Evolutionary conservation across 1,140 invertebrate species (phyloP).

Genomic region (Samia ricini): DNA sequence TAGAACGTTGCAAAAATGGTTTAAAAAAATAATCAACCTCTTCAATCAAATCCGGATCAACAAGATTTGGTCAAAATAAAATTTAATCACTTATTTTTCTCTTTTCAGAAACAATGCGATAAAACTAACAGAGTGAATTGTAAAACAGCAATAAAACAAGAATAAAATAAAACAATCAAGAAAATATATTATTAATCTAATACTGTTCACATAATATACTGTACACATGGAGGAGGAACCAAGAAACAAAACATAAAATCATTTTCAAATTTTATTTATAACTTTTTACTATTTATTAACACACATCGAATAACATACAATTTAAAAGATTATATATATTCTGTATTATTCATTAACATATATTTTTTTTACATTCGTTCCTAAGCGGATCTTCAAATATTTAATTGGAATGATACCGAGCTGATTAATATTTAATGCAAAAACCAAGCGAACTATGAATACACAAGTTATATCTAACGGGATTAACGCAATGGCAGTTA

Average conservation of each 20-base stretch:
- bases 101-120: constrained; percentile 37
- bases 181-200: constrained; percentile 71
- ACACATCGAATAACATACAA: constrained; percentile 73
- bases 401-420: constrained; percentile 70
- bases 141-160: constrained; percentile 47
- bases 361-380: constrained; percentile 29
- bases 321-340: constrained; percentile 46
- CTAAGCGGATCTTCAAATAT: constrained; percentile 52
- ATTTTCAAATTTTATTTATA: constrained; percentile 62
- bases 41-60: too few species aligned
- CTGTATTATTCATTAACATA: constrained; percentile 29
- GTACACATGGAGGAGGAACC: constrained; percentile 28
- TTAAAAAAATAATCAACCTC: too few species aligned
- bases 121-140: constrained; percentile 23
- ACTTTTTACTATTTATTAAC: constrained; percentile 69
- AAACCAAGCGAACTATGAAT: not conserved
- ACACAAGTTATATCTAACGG: not conserved
- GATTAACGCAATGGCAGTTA: not conserved
- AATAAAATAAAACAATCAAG: constrained; percentile 47
- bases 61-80: too few species aligned
- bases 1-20: too few species aligned
- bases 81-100: too few species aligned
- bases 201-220: constrained; percentile 65
- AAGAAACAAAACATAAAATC: constrained; percentile 52
- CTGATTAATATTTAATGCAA: constrained; percentile 40